Evolutionary conservation across 2,888 invertebrate species (phyloP).

Genomic region (Dicranocentrus wangi): DNA sequence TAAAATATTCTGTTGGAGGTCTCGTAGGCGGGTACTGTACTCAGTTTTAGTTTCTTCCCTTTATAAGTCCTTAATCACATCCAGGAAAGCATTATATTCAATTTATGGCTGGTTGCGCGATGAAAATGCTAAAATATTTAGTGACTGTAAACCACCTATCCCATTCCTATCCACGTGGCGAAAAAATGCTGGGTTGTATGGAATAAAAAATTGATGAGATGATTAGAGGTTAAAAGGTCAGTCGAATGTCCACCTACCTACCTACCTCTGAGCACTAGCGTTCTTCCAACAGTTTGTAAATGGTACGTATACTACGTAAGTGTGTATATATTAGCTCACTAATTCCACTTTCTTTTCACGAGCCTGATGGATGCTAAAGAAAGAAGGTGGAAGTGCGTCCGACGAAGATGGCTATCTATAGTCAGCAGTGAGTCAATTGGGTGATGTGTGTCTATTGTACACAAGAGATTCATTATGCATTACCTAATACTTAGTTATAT

Average conservation of each 20-base stretch:
- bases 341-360: neutral
- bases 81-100: no score
- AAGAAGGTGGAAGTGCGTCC: neutral
- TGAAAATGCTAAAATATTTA: no score
- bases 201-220: conserved; percentile 13
- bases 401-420: neutral
- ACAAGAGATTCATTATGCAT: conserved; percentile 4
- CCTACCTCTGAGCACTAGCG: neutral
- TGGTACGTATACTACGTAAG: neutral
- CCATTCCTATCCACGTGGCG: neutral
- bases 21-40: no score
- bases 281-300: neutral
- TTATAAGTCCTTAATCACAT: no score
- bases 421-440: neutral
- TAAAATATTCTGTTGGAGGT: no score
- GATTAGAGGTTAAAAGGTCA: conserved; percentile 48
- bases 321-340: neutral
- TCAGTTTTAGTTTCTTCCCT: no score
- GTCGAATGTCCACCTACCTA: conserved; percentile 11
- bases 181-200: neutral
- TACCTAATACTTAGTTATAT: neutral
- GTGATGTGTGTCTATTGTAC: neutral
- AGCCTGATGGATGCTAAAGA: neutral
- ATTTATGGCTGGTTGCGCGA: no score
- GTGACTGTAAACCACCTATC: no score